Evolutionary conservation across 2,113 vertebrate species (phyloP), one percentile per base, ranked within the genome.

Genomic region (Hypomesus transpacificus): DNA sequence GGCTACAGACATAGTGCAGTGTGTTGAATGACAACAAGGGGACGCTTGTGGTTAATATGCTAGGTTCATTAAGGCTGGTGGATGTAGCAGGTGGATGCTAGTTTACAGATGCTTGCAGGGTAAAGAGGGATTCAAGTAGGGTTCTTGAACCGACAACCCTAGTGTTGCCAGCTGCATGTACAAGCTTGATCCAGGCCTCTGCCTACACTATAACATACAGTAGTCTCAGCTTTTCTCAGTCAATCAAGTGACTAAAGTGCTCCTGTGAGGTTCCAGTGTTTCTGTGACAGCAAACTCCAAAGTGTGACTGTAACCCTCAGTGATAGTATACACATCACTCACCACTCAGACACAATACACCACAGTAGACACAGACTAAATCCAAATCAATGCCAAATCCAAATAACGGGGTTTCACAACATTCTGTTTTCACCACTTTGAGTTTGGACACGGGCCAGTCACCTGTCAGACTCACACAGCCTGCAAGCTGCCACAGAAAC

Each of bases 381-480:
- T 7, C 54, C 54, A 18, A 18, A 18, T 20, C 1, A 20, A 56
- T 4, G 54, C 3, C 4, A 4, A 39, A 50, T 65, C 63, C 6
- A 17, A 65, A 9, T 14, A 3, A 22, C 18, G 18, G 2, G 20
- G n/a, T 6, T 22, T 20, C 46, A n/a, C 34, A 34, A 16, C 62
- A 34, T 63, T 63, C 31, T 20, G 14, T 13, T 4, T 74, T 68
- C 21, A 61, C n/a, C 28, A 81, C 68, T 65, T 8, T 62, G 46
- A 28, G 16, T 65, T 77, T 26, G 68, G 34, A 71, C 3, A 39
- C 1, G 28, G 75, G 46, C 67, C 58, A 74, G 74, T 69, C 52
- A 70, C 61, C 75, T 69, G 78, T 77, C 75, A 74, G 64, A 71
- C 63, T 54, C 14, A 26, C 24, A n/a, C 28, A 26, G 68, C 54